Conservation (phyloP, 2,113 vertebrate species). For the Centrocercus urophasianus region DNA sequence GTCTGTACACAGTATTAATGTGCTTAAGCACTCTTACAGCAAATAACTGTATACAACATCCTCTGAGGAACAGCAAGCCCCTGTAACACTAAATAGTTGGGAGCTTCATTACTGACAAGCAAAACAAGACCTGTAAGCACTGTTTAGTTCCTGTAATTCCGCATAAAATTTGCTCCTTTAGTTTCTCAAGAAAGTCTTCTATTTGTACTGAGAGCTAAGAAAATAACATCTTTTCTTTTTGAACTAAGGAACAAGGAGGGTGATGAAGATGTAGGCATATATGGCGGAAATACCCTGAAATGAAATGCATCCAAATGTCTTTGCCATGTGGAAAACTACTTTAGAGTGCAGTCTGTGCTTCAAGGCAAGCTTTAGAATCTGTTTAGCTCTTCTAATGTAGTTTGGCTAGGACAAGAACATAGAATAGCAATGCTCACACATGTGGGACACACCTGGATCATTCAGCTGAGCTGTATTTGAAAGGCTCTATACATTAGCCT, state of each 20-base stretch:
- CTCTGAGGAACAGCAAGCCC: neutral
- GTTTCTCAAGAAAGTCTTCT: neutral
- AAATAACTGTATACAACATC: neutral
- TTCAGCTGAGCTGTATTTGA: neutral
- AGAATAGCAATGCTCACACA: rapidly evolving
- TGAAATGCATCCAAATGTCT: neutral
- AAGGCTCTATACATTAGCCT: neutral
- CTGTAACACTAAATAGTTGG: neutral
- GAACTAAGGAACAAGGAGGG: rapidly evolving
- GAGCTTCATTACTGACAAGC: neutral
- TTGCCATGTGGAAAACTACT: neutral
- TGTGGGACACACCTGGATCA: neutral
- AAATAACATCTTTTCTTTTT: neutral
- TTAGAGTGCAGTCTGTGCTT: neutral
- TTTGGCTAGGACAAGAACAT: neutral
- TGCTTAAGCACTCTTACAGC: neutral
- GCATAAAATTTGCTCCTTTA: neutral
- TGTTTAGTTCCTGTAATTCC: neutral
- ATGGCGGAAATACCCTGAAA: neutral
- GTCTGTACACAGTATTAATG: neutral
- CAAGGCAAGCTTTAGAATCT: neutral
- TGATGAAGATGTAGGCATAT: neutral
- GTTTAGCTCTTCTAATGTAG: neutral
- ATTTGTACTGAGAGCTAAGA: neutral
- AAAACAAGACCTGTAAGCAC: neutral